A percentile compares a stretch with the other conserved stretches of the same genome.
Conservation (phyloP, 2,797 vertebrate genomes). For the Gallirallus australis region DNA sequence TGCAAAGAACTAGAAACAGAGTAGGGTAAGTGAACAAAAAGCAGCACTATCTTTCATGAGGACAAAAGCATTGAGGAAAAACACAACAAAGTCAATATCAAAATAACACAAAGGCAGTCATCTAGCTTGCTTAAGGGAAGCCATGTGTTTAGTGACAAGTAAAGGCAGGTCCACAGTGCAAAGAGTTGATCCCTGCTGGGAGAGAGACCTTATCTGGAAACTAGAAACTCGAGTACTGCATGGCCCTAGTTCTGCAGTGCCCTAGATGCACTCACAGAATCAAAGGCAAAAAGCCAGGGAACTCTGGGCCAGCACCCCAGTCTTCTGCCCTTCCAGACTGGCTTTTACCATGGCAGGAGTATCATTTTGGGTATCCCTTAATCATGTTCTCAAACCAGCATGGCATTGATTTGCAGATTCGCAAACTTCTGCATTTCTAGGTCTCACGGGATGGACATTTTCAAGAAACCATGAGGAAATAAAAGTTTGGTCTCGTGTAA, state of each 20-base stretch:
- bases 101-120: not conserved
- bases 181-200: not conserved
- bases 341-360: not conserved
- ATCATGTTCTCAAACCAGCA: not conserved
- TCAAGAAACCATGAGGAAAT: not conserved
- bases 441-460: not conserved
- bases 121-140: not conserved
- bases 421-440: not conserved
- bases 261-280: not conserved
- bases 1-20: not conserved
- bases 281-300: fast-evolving
- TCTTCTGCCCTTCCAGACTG: not conserved
- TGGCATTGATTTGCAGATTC: not conserved
- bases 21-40: not conserved
- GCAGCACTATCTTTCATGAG: not conserved
- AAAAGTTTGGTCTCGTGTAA: not conserved
- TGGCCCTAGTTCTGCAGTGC: not conserved
- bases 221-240: not conserved
- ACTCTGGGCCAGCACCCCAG: not conserved
- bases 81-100: not conserved
- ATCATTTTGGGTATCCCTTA: not conserved
- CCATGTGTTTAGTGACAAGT: not conserved
- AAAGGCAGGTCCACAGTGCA: not conserved
- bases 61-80: not conserved
- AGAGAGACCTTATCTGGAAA: not conserved